Percentiles rank a stretch among this genome's conserved stretches.
Evolutionary conservation across 2,888 invertebrate species (phyloP).

Genomic region (Myopa tessellatipennis): DNA sequence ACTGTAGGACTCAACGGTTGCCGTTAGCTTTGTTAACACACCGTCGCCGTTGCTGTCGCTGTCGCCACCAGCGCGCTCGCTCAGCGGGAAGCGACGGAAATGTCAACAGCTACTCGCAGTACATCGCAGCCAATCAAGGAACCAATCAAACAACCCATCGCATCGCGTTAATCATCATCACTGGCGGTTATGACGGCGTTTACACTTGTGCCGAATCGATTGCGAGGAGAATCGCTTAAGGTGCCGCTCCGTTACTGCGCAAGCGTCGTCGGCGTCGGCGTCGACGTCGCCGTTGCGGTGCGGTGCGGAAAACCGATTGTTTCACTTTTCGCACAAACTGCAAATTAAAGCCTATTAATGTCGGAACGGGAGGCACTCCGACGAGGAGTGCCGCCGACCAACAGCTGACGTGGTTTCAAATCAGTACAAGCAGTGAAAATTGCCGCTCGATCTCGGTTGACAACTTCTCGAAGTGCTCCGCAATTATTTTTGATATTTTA

Average conservation of each 20-base stretch:
- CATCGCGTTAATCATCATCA: conserved; percentile 34
- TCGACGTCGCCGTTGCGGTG: neutral
- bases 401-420: conserved; percentile 16
- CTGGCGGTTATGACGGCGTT: conserved; percentile 24
- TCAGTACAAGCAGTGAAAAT: conserved; percentile 19
- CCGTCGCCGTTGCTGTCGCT: neutral
- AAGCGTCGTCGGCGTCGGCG: neutral
- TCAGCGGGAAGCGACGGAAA: conserved; percentile 24
- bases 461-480: conserved; percentile 25
- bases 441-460: conserved; percentile 29
- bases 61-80: neutral
- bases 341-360: conserved; percentile 18
- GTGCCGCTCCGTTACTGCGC: conserved; percentile 26
- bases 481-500: conserved; percentile 45
- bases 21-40: neutral
- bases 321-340: conserved; percentile 21
- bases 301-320: neutral
- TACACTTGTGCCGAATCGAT: conserved; percentile 1
- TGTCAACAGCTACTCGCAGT: conserved; percentile 21
- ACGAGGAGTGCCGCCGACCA: conserved; percentile 3
- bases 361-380: neutral
- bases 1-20: neutral
- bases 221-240: conserved; percentile 21
- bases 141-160: conserved; percentile 9
- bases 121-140: conserved; percentile 35